Conservation (phyloP, 2,113 vertebrate species). For the Lampris incognitus region DNA sequence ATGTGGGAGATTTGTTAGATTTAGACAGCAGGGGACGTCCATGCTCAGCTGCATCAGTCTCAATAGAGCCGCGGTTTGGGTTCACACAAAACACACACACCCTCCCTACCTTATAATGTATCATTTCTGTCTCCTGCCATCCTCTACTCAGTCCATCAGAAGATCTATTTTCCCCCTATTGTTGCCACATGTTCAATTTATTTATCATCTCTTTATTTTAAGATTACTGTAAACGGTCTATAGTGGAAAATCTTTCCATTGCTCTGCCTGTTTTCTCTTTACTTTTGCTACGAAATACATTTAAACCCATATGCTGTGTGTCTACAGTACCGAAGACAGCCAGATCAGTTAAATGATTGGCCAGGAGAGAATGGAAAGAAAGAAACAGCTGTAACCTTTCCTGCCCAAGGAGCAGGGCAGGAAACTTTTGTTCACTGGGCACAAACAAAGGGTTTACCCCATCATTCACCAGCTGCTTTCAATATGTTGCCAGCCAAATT, state of each 20-base stretch:
- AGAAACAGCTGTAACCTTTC: conserved; percentile 17
- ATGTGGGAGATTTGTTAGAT: conserved; percentile 34
- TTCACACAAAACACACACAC: background rate
- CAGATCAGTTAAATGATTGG: conserved; percentile 5
- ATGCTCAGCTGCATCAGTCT: conserved; percentile 25
- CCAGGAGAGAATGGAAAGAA: conserved; percentile 44
- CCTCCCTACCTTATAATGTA: background rate
- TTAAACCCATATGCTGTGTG: background rate
- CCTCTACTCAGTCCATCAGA: conserved; percentile 27
- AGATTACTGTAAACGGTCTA: conserved; percentile 34
- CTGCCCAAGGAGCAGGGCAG: conserved; percentile 11
- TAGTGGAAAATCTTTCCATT: conserved; percentile 48
- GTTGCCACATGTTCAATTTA: conserved; percentile 49
- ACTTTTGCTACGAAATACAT: conserved; percentile 26
- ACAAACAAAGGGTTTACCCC: background rate
- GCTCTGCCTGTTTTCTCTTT: conserved; percentile 15
- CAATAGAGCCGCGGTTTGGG: conserved; percentile 27
- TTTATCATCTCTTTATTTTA: conserved; percentile 8
- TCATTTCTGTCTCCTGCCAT: conserved; percentile 6
- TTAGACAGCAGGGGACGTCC: conserved; percentile 4
- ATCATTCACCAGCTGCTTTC: conserved; percentile 7
- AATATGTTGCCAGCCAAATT: too few relatives aligned
- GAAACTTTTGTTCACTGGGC: conserved; percentile 11
- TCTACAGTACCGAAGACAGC: conserved; percentile 26
- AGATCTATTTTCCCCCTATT: background rate